Base-by-base conservation (phyloP, 37 sponge, comb jelly and placozoan genomes). In the Chondrilla cf. caribensis region DNA sequence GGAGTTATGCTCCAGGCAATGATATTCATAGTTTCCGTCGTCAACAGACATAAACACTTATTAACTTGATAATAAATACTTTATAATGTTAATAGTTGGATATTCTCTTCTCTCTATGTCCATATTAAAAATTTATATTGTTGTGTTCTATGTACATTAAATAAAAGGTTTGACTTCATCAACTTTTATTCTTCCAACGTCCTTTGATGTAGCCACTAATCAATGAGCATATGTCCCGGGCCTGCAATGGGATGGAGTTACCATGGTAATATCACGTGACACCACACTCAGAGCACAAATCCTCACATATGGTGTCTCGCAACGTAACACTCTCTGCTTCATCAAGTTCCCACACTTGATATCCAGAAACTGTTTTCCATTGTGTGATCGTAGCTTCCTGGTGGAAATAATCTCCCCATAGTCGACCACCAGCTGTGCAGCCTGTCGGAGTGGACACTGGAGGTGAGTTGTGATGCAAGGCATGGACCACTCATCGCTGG, bases 291-390 rank as follows among this genome's bases (percentile, higher is more conserved):
- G n/a, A n/a, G 17, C 17, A 19, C 11, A 55, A 55, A n/a, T 38
- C 40, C 89, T 81, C 54, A 89, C 89, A 42, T 81, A 81, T 5
- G 84, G 92, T 55, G 92, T 91, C 40, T 91, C 88, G 77, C 83
- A 86, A 18, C 88, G 88, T 6, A 84, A 79, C 33, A 91, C 70
- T 19, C 82, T 80, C 39, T 87, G 88, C 26, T 76, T 38, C 92
- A 91, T 84, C 64, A 91, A 72, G 39, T 84, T 87, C 58, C 92
- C 92, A 78, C 81, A 87, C 59, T 87, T 91, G 59, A 91, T 80
- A 62, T 91, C 92, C 47, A 87, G 68, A 38, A 67, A 91, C 76
- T 88, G 88, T 38, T 78, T 80, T 11, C 88, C 92, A 43, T 81
- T 54, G 7, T 87, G 85, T 0, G 92, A 87, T 8, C 88, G 43